Evolutionary conservation across 2,888 invertebrate species (phyloP), one percentile per base, ranked within the genome.

Genomic region (Hypomecis atomaria): DNA sequence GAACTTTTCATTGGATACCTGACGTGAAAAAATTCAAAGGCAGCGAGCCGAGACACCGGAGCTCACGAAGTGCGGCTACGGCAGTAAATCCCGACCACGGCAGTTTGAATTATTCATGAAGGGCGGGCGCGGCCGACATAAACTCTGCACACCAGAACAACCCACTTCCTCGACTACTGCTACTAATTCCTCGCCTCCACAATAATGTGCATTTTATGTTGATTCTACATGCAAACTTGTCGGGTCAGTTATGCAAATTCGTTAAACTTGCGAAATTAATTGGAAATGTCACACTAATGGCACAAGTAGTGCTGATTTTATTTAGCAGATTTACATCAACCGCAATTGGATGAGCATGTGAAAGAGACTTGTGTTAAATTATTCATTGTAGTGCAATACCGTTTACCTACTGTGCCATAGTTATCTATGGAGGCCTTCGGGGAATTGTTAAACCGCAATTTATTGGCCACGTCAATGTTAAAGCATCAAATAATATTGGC

Each of bases 81-180:
- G 47, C 76, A 73, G 78, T 84, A 84, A 86, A 86, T 85, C 84
- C 81, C 82, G 80, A 78, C 78, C 82, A 77, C 73, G 75, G 77
- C 77, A 71, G 70, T 74, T 67, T 89, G 85, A 86, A 88, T 89
- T 83, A 89, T 90, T 86, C 87, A 89, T 86, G 77, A 84, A 82
- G 78, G 77, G 79, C 74, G 75, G 70, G 68, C 61, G 69, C 65
- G 70, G 50, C 60, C 69, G 65, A 66, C 71, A 70, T 68, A 61
- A 77, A 70, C 70, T 74, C 59, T 55, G 55, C 60, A 68, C 69
- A 71, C 72, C 70, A 73, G 70, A 74, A 57, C 40, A 57, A 74
- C 65, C 65, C 70, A 71, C 70, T 67, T 62, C 67, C 66, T 61
- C 58, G 69, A 66, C 56, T 61, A 57, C 33, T 59, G 54, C 40